These are phyloP conservation scores for Gadopsis marmoratus DNA, from an alignment of 2,797 vertebrate species.

Conservation along the genomic window DNA sequence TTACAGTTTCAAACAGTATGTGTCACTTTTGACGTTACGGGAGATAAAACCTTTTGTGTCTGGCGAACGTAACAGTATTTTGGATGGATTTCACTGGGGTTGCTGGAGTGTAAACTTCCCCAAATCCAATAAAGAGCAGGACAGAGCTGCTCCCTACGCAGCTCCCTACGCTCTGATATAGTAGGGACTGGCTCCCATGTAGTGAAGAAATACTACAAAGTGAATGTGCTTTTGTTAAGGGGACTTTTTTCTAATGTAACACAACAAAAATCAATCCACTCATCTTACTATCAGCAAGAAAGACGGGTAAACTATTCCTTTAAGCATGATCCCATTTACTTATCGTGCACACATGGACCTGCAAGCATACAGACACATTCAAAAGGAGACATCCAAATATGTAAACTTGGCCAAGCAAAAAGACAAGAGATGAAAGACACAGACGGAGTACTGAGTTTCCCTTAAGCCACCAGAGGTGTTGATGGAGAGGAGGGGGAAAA, in stretches of 20 bases:
- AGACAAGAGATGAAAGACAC: conserved; percentile 1
- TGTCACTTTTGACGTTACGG: not conserved
- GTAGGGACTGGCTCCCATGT: not conserved
- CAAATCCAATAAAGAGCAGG: conserved; percentile 2
- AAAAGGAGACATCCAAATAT: conserved; percentile 5
- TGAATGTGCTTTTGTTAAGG: not conserved
- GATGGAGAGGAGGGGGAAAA: conserved; percentile 14
- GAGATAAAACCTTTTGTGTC: not conserved
- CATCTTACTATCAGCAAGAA: not conserved
- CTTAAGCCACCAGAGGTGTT: conserved; percentile 36
- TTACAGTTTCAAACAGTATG: not conserved
- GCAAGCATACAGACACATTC: not conserved
- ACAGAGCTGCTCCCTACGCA: not conserved
- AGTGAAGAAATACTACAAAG: not conserved
- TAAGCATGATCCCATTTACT: not conserved
- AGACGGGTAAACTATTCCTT: not conserved
- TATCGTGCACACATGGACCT: not conserved
- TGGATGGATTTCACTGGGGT: not conserved
- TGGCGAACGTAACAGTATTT: not conserved
- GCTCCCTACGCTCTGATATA: not conserved
- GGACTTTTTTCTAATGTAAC: not conserved
- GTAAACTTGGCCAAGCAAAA: conserved; percentile 3
- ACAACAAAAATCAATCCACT: not conserved
- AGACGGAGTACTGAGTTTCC: not conserved
- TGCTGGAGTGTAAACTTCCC: not conserved